Percentiles rank a stretch among this genome's conserved stretches.
phyloP scores from a whole-genome alignment of 2,888 invertebrate species.

The Phrixothrix hirtus region DNA sequence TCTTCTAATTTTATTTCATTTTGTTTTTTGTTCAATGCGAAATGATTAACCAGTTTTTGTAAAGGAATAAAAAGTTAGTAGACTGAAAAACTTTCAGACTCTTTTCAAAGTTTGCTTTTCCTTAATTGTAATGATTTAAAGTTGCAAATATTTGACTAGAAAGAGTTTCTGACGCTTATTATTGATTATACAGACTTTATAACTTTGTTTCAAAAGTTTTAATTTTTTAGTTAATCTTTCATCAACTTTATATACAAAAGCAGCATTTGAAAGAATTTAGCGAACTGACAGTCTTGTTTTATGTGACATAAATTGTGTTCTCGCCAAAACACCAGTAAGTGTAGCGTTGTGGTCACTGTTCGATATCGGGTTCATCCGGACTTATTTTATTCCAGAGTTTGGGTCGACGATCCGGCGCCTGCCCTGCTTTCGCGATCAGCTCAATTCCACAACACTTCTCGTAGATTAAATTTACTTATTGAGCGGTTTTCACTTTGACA shows the following conservation, averaged over 20 bases:
- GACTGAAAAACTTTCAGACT: constrained; percentile 19
- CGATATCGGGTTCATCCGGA: constrained; percentile 21
- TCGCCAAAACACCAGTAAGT: constrained; percentile 22
- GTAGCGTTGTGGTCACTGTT: constrained; percentile 25
- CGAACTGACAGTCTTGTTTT: too few species aligned
- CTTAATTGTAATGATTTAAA: constrained; percentile 22
- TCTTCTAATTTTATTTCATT: too few species aligned
- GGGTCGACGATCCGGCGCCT: constrained; percentile 28
- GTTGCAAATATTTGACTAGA: constrained; percentile 16
- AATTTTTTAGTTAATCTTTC: constrained; percentile 9
- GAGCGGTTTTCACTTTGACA: constrained; percentile 16
- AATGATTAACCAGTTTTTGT: too few species aligned
- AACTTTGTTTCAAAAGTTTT: constrained; percentile 11
- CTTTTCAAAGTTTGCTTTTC: constrained; percentile 14
- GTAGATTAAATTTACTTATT: constrained; percentile 25
- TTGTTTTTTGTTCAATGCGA: too few species aligned
- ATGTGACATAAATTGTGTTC: constrained; percentile 18
- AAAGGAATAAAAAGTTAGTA: too few species aligned
- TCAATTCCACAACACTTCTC: constrained; percentile 17
- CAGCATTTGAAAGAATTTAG: constrained; percentile 2
- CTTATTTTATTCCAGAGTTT: constrained; percentile 18
- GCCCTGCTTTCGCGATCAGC: constrained; percentile 9
- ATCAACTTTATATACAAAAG: constrained; percentile 6
- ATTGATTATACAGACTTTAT: constrained; percentile 19
- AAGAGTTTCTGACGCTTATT: constrained; percentile 14